Evolutionary conservation across 2,113 vertebrate species (phyloP).

Genomic region (Procapra przewalskii): DNA sequence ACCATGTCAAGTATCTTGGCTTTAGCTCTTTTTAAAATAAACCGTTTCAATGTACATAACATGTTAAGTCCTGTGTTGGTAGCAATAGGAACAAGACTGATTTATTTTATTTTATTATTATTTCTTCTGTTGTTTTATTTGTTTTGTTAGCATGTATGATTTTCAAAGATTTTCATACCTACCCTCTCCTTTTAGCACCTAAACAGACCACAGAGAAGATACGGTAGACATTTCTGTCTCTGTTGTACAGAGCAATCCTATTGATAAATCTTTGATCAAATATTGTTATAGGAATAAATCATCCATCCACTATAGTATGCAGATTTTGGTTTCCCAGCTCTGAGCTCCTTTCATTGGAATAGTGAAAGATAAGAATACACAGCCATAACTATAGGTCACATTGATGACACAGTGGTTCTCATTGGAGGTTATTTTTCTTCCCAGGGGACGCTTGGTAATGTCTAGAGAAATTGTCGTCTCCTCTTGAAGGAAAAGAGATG

Average conservation of each 20-base stretch:
- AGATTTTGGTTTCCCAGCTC: neutral
- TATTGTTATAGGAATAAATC: neutral
- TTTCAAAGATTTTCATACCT: neutral
- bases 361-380: neutral
- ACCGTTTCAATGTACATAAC: neutral
- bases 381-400: neutral
- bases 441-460: neutral
- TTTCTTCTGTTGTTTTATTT: neutral
- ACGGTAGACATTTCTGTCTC: neutral
- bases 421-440: neutral
- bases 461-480: neutral
- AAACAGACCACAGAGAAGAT: neutral
- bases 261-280: neutral
- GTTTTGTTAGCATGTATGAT: neutral
- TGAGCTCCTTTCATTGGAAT: neutral
- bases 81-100: neutral
- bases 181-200: neutral
- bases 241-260: neutral
- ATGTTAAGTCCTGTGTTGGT: neutral
- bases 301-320: neutral
- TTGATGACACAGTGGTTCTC: neutral
- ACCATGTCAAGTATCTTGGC: neutral
- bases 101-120: neutral
- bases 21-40: neutral
- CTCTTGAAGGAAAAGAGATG: neutral